Conservation (phyloP, 92 coral and sea anemone genomes). For the Chrysogorgia sp. region DNA sequence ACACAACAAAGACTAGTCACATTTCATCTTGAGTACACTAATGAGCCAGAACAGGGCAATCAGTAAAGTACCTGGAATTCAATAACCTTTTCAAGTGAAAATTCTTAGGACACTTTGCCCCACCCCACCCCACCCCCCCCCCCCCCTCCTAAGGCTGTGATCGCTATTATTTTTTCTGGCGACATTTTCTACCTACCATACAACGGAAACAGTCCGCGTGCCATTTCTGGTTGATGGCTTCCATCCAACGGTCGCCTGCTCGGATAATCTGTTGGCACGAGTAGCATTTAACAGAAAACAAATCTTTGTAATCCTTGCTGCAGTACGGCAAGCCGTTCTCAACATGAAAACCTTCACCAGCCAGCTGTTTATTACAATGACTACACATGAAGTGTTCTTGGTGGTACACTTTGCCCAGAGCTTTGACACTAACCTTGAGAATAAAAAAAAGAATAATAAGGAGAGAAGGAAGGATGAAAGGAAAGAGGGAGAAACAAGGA, state of each 20-base stretch:
- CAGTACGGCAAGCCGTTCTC: slow-evolving; percentile 97
- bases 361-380: slow-evolving; percentile 81
- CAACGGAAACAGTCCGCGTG: slow-evolving; percentile 92
- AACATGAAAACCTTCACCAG: slow-evolving; percentile 92
- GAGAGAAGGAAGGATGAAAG: too few relatives aligned
- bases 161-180: neutral
- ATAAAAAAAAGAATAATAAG: neutral
- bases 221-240: slow-evolving; percentile 93
- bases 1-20: too few relatives aligned
- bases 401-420: slow-evolving; percentile 91
- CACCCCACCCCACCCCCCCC: too few relatives aligned
- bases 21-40: too few relatives aligned
- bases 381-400: slow-evolving; percentile 90
- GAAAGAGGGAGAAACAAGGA: too few relatives aligned
- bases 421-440: slow-evolving; percentile 94
- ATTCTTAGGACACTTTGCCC: too few relatives aligned
- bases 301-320: slow-evolving; percentile 74
- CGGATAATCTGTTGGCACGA: slow-evolving; percentile 83
- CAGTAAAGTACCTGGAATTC: too few relatives aligned
- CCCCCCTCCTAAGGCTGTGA: too few relatives aligned
- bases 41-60: too few relatives aligned
- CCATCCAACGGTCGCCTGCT: slow-evolving; percentile 99
- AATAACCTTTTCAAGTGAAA: too few relatives aligned
- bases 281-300: slow-evolving; percentile 89
- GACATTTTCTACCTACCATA: slow-evolving; percentile 63